Base-by-base conservation (phyloP, 2,797 vertebrate species). In the Spea hammondii region DNA sequence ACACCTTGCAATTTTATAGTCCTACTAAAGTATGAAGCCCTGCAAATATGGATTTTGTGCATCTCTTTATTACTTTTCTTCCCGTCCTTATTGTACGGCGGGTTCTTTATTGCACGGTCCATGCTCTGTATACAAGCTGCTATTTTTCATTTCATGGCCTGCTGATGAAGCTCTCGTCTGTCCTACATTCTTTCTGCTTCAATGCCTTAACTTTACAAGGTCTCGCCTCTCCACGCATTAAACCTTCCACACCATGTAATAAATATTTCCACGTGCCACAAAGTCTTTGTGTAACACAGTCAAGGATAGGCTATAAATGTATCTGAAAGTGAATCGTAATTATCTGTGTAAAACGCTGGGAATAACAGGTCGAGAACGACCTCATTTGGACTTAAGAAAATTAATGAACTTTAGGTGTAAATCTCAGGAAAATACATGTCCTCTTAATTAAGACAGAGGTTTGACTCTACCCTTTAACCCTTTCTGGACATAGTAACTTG, bases 131-230 rank as follows among this genome's bases (percentile, higher is more conserved):
- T 79, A 85, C 64, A 74, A 86, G 72, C 70, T 74, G 80, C 71
- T 83, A 54, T 77, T 85, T 78, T 80, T 81, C 9, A 72, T 85
- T 85, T 85, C 84, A 82, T 79, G 83, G 76, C 77, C 79, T 46
- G 46, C 53, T 69, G 77, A 71, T 32, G 65, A 67, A 49, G 14
- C 64, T 72, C 62, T 67, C 32, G n/a, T 14, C 9, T 66, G 47
- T 65, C 53, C 51, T 32, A 13, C 48, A 51, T 68, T 68, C 77
- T 84, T 84, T 66, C 78, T 76, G 70, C 76, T 83, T 83, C 66
- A 55, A 4, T 59, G 48, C 54, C 72, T 82, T 50, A 79, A 73
- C 65, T 85, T 84, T 85, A 54, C 70, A 85, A 80, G 51, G 66
- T 70, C 62, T 84, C 74, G 46, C 72, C 7, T 8, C 82, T 84